Percentiles rank a stretch among this genome's conserved stretches.
Conservation (phyloP, 1,140 invertebrate species). For the Agrilus planipennis region DNA sequence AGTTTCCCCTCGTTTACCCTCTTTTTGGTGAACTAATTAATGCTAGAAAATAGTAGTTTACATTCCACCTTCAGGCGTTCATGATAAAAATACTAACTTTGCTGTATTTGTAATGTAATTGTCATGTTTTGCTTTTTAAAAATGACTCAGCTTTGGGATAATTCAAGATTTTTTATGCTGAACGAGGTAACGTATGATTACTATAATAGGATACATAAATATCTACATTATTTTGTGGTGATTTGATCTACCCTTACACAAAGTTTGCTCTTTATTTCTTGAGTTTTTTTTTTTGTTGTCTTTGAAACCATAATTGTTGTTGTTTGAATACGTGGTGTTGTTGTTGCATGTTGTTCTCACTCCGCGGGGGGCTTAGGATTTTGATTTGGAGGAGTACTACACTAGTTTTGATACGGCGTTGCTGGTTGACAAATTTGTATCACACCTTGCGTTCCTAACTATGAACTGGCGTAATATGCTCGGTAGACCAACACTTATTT, state of each 20-base stretch:
- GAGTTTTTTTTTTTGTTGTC: constrained; percentile 11
- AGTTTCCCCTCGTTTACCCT: no score
- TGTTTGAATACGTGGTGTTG: constrained; percentile 5
- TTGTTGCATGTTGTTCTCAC: constrained; percentile 26
- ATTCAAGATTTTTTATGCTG: no score
- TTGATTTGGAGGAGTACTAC: constrained; percentile 89
- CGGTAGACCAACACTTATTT: constrained; percentile 76
- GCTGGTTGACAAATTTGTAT: constrained; percentile 75
- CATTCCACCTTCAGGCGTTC: no score
- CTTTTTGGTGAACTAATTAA: no score
- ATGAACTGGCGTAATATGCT: constrained; percentile 88
- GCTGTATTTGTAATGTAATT: no score
- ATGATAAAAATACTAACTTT: no score
- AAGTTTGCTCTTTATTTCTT: constrained; percentile 8
- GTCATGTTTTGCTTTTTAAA: no score
- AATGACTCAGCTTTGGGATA: no score
- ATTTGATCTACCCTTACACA: no score
- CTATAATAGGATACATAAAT: neutral
- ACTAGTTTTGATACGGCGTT: constrained; percentile 81
- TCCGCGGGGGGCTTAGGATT: constrained; percentile 59
- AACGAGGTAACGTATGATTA: no score
- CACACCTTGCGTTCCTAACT: constrained; percentile 81
- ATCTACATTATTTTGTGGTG: neutral
- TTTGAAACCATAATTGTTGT: no score
- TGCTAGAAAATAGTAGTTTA: no score